Evolutionary conservation across 2,113 vertebrate genomes (phyloP).

Genomic region (Nestor notabilis): DNA sequence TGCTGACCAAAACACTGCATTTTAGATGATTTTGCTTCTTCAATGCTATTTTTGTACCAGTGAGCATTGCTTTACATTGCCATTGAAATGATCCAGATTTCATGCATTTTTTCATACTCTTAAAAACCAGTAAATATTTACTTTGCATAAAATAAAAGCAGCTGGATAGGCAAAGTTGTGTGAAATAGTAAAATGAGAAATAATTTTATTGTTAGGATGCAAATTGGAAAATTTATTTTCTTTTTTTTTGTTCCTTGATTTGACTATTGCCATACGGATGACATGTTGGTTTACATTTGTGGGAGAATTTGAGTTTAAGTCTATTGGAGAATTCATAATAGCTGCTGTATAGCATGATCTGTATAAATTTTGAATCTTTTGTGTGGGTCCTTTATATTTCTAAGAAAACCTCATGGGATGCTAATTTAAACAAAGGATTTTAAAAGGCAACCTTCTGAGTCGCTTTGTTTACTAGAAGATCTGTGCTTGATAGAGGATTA

Average conservation of each 20-base stretch:
- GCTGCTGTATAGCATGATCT: neutral
- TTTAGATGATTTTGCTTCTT: neutral
- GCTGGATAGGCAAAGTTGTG: neutral
- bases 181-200: neutral
- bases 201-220: neutral
- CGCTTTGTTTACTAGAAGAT: neutral
- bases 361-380: neutral
- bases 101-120: neutral
- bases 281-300: fast-evolving
- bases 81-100: neutral
- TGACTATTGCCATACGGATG: neutral
- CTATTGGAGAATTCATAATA: neutral
- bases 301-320: neutral
- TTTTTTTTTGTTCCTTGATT: neutral
- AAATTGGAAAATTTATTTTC: neutral
- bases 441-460: neutral
- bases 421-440: neutral
- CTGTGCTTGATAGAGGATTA: neutral
- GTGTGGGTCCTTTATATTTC: neutral
- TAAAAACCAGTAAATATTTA: neutral
- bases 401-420: neutral
- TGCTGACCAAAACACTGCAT: neutral
- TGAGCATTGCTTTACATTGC: neutral
- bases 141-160: neutral
- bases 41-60: neutral